Evolutionary conservation across 2,888 invertebrate genomes (phyloP), one percentile per base, ranked within the genome.

Genomic region (Synanthedon tipuliformis): DNA sequence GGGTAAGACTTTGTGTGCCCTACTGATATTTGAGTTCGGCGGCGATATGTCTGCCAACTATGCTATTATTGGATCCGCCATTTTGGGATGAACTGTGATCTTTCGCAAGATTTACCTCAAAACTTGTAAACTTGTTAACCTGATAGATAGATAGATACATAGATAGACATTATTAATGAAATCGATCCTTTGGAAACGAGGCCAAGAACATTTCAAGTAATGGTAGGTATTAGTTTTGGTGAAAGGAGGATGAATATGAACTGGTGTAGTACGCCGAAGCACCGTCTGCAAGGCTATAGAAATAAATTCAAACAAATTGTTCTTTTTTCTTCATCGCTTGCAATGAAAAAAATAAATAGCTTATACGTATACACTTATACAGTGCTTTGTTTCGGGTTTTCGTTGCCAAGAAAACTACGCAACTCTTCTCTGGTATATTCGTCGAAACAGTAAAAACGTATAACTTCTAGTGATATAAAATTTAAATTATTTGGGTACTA

Each of bases 21-120:
- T 66, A 83, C 70, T 85, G 84, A 82, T 81, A 85, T 86, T 84
- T 84, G 59, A 64, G 59, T 69, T 63, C 63, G 62, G 63, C 66
- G 71, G 64, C 64, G 64, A 62, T 57, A 60, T 65, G 75, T 72
- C 68, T 81, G 83, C 82, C 81, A 81, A 79, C 69, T 69, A 63
- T 68, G 67, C 72, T 79, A 78, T 75, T 77, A 72, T 68, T 63
- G 63, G 69, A 59, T 59, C 62, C 59, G 59, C 72, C 72, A 72
- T 77, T 81, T 79, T 75, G 59, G 68, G 69, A 66, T 69, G 78
- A 81, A 73, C 81, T 77, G 54, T 75, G 75, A 69, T 69, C 68
- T 80, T 77, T 74, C 52, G 53, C 50, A 15, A 45, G 23, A 45
- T 45, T 13, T 45, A 13, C 45, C 45, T 45, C 49, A 49, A 45